Evolutionary conservation across 2,113 vertebrate species (phyloP).

Genomic region (Melanostigma gelatinosum): DNA sequence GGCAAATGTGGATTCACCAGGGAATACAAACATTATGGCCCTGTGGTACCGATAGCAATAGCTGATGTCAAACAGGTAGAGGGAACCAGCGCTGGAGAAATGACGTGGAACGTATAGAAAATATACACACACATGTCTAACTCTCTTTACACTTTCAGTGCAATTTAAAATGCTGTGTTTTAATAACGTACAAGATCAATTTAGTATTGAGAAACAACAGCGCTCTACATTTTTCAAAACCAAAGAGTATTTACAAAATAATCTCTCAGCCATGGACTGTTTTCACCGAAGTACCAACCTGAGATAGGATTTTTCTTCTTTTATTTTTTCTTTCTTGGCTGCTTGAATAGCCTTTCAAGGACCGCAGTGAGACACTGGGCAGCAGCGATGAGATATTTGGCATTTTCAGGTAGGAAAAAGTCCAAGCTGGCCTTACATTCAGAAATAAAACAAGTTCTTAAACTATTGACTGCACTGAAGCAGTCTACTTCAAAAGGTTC

Average conservation of each 20-base stretch:
- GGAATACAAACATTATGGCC: slow-evolving; percentile 65
- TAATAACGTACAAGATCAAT: neutral
- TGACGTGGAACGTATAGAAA: neutral
- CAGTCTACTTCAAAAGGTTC: slow-evolving; percentile 86
- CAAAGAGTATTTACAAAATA: slow-evolving; percentile 55
- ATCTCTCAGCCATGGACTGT: slow-evolving; percentile 42
- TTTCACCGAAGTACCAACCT: slow-evolving; percentile 61
- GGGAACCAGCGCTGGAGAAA: slow-evolving; percentile 3
- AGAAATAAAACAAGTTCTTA: slow-evolving; percentile 87
- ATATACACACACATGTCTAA: neutral
- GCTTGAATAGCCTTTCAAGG: slow-evolving; percentile 71
- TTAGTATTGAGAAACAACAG: slow-evolving; percentile 4
- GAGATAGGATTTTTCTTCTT: slow-evolving; percentile 42
- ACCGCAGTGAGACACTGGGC: slow-evolving; percentile 71
- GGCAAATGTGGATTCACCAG: slow-evolving; percentile 71
- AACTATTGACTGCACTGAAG: slow-evolving; percentile 87
- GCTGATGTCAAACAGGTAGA: slow-evolving; percentile 47
- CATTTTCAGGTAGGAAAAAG: slow-evolving; percentile 83
- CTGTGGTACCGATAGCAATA: slow-evolving; percentile 54
- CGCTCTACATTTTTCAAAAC: slow-evolving; percentile 20
- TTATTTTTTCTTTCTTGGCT: slow-evolving; percentile 40
- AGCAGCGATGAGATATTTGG: slow-evolving; percentile 79
- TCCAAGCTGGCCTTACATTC: slow-evolving; percentile 82
- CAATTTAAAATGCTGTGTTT: neutral
- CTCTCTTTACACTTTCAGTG: neutral